Evolutionary conservation across 2,888 invertebrate genomes (phyloP).

Genomic region (Penaeus monodon): DNA sequence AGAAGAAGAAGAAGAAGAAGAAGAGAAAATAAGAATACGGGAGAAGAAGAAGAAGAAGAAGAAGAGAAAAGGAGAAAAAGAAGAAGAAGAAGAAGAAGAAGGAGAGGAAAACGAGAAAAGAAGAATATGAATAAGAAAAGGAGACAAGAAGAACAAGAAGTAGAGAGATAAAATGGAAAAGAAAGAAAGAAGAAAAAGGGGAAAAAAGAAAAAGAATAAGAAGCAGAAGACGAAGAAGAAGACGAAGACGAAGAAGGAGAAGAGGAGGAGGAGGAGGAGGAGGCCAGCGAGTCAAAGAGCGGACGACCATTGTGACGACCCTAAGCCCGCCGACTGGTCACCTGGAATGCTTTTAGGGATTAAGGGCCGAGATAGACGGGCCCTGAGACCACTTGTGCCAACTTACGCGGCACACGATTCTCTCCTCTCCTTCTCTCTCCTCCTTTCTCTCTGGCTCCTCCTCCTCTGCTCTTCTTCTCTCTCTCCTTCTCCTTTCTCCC

Average conservation of each 20-base stretch:
- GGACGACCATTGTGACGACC: constrained; percentile 12
- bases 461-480: too few species aligned
- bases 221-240: neutral
- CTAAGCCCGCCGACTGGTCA: constrained; percentile 49
- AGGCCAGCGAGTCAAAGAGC: too few species aligned
- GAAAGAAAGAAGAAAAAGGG: neutral
- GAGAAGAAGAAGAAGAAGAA: neutral
- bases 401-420: neutral
- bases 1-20: neutral
- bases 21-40: neutral
- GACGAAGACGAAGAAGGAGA: neutral
- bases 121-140: neutral
- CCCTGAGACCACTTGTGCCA: neutral
- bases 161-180: neutral
- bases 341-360: constrained; percentile 55
- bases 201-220: too few species aligned
- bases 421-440: too few species aligned
- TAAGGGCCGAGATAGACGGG: constrained; percentile 34
- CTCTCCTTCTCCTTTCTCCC: too few species aligned
- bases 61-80: neutral
- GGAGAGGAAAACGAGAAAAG: neutral
- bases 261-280: neutral
- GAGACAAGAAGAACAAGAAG: neutral
- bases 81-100: too few species aligned
- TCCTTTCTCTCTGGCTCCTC: too few species aligned